Conservation (phyloP, 1,140 invertebrate species). For the Diabrotica undecimpunctata region DNA sequence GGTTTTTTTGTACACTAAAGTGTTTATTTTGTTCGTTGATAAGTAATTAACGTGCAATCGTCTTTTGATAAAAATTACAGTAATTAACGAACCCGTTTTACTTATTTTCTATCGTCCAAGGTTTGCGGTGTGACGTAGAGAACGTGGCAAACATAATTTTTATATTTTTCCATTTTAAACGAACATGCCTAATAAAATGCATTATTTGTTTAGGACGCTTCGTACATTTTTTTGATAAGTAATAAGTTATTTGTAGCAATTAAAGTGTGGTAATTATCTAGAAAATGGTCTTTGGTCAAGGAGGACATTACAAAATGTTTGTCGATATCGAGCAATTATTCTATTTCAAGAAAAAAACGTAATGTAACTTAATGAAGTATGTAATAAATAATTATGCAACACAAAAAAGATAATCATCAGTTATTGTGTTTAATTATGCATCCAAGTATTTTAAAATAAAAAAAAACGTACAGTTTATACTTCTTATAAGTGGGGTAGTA, state of each 20-base stretch:
- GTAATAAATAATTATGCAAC: too few species aligned
- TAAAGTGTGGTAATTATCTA: not conserved
- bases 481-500: too few species aligned
- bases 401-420: too few species aligned
- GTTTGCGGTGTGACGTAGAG: not conserved
- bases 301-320: slow-evolving; percentile 4
- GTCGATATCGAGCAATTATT: not conserved
- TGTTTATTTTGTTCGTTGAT: slow-evolving; percentile 4
- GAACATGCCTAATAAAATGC: too few species aligned
- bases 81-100: slow-evolving; percentile 9
- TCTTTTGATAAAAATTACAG: slow-evolving; percentile 12
- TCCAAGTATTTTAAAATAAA: too few species aligned
- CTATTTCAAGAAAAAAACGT: not conserved
- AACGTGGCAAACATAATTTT: too few species aligned
- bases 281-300: slow-evolving; percentile 11
- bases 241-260: not conserved
- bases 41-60: slow-evolving; percentile 6
- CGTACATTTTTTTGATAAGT: too few species aligned
- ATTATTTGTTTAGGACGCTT: too few species aligned
- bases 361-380: not conserved
- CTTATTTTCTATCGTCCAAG: not conserved
- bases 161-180: too few species aligned
- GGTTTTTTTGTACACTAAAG: not conserved
- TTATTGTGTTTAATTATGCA: too few species aligned
- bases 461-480: too few species aligned